Evolutionary conservation across 1,140 invertebrate genomes (phyloP).

Genomic region (Littorina saxatilis): DNA sequence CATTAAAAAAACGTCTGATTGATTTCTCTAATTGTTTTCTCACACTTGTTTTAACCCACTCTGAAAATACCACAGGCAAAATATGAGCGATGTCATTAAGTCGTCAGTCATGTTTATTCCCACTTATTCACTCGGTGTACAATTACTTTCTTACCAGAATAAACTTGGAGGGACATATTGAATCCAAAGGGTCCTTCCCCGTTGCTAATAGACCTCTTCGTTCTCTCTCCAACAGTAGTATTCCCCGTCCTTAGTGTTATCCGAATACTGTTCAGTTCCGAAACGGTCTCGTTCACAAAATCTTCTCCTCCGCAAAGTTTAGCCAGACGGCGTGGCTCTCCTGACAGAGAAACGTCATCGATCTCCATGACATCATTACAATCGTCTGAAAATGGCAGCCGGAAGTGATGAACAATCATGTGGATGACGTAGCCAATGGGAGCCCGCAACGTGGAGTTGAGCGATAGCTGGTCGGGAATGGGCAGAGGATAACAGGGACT

Average conservation of each 20-base stretch:
- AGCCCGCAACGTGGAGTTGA: not conserved
- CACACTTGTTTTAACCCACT: too few relatives aligned
- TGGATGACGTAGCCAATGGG: slow-evolving; percentile 16
- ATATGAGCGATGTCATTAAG: too few relatives aligned
- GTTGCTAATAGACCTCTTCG: not conserved
- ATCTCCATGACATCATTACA: slow-evolving; percentile 12
- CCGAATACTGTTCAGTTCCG: slow-evolving; percentile 6
- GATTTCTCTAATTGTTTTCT: too few relatives aligned
- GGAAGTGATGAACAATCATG: slow-evolving; percentile 20
- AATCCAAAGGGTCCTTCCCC: not conserved
- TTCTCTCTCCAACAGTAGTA: not conserved
- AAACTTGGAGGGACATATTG: slow-evolving; percentile 4
- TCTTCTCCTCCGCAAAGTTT: not conserved
- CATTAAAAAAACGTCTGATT: too few relatives aligned
- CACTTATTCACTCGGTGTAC: too few relatives aligned
- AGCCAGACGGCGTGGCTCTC: not conserved
- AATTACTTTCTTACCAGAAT: slow-evolving; percentile 25
- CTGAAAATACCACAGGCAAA: too few relatives aligned
- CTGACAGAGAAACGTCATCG: slow-evolving; percentile 5
- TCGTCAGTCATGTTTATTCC: too few relatives aligned
- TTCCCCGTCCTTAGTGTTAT: not conserved
- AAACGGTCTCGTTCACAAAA: slow-evolving; percentile 12
- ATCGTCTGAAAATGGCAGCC: not conserved
- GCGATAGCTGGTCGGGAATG: not conserved
- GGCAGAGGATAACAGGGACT: slow-evolving; percentile 8